These are phyloP conservation scores for Drosophila nr. medialis DNA, from an alignment of 2,888 invertebrate species.

Conservation along the genomic window DNA sequence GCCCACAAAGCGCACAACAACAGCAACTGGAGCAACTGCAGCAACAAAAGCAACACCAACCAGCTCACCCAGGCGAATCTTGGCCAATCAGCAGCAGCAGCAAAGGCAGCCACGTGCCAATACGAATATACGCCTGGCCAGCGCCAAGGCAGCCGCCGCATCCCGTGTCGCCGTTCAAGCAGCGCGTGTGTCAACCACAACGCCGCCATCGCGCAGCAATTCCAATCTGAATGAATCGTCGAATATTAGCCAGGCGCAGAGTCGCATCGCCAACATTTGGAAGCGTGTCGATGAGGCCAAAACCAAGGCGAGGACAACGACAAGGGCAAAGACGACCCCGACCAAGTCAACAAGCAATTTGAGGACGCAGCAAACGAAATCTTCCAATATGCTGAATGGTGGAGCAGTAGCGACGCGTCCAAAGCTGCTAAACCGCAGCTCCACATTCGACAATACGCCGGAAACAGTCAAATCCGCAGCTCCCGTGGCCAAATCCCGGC, in stretches of 20 bases:
- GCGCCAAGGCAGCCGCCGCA: constrained; percentile 68
- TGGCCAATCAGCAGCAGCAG: constrained; percentile 68
- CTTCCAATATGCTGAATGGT: constrained; percentile 67
- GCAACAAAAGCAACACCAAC: constrained; percentile 49
- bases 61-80: constrained; percentile 56
- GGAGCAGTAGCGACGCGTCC: constrained; percentile 46
- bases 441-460: constrained; percentile 83
- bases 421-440: constrained; percentile 81
- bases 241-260: constrained; percentile 82
- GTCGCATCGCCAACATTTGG: constrained; percentile 84
- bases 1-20: constrained; percentile 77
- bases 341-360: constrained; percentile 50
- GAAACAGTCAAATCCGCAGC: constrained; percentile 9
- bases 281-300: constrained; percentile 83
- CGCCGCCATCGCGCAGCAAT: constrained; percentile 84
- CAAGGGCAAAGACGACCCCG: constrained; percentile 29
- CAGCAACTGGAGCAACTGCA: constrained; percentile 64
- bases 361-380: constrained; percentile 67
- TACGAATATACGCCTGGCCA: constrained; percentile 81
- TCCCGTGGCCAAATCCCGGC: constrained; percentile 41
- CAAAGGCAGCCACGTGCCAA: constrained; percentile 80
- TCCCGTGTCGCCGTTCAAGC: constrained; percentile 74
- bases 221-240: constrained; percentile 81
- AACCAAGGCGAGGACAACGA: constrained; percentile 38
- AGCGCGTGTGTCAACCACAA: constrained; percentile 80